phyloP scores from a whole-genome alignment of 2,888 invertebrate genomes.

The Plebejus melissa region DNA sequence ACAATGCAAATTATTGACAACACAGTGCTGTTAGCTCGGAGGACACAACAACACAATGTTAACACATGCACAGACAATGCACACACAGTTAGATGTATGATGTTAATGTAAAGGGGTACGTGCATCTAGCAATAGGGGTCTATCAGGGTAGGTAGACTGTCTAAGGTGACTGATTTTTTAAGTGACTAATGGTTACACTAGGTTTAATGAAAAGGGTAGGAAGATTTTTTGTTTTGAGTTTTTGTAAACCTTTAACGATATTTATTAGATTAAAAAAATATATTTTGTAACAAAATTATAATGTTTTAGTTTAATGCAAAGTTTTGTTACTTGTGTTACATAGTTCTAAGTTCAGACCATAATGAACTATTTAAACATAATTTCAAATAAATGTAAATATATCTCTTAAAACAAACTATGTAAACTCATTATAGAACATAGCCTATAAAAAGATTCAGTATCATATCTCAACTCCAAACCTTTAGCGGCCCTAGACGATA shows the following conservation, averaged over 20 bases:
- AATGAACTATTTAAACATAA: no score
- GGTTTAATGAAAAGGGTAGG: background rate
- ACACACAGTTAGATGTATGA: constrained; percentile 31
- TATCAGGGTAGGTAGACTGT: background rate
- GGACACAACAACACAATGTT: constrained; percentile 28
- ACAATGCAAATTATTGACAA: constrained; percentile 32
- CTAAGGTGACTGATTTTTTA: background rate
- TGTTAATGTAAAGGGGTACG: background rate
- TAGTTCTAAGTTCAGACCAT: no score
- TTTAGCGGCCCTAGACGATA: no score
- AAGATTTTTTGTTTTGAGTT: background rate
- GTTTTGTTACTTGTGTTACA: no score
- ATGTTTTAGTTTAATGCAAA: background rate
- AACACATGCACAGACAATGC: constrained; percentile 36
- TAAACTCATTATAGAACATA: no score
- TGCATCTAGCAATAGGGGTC: background rate
- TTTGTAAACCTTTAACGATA: background rate
- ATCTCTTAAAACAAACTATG: no score
- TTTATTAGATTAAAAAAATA: background rate
- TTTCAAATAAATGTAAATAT: no score
- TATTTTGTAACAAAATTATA: background rate
- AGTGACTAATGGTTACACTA: background rate
- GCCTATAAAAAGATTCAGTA: no score
- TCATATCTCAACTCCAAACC: no score
- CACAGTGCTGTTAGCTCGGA: constrained; percentile 31